Conservation (phyloP, 2,888 invertebrate genomes). For the Drosophila prolongata region DNA sequence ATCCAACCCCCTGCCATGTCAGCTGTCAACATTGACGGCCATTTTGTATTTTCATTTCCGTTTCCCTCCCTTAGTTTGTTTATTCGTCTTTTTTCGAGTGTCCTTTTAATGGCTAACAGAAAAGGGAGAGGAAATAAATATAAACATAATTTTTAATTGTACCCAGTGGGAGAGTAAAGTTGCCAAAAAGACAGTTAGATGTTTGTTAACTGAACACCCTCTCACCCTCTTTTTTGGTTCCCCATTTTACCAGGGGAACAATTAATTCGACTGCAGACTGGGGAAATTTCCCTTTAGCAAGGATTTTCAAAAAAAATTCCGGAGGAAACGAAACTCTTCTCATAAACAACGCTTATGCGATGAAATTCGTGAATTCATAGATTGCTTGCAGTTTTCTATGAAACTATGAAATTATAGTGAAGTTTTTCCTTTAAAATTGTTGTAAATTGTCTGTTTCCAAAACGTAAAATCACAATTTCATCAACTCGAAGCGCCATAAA, state of each 20-base stretch:
- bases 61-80: slow-evolving; percentile 2
- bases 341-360: background rate
- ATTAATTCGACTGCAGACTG: slow-evolving; percentile 29
- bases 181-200: slow-evolving; percentile 43
- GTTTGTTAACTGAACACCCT: slow-evolving; percentile 7
- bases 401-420: no score
- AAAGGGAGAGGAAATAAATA: slow-evolving; percentile 37
- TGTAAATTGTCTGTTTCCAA: no score
- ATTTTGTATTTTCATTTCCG: slow-evolving; percentile 28
- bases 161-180: slow-evolving; percentile 59
- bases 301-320: slow-evolving; percentile 20
- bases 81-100: slow-evolving; percentile 8
- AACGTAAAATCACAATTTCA: background rate
- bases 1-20: slow-evolving; percentile 7
- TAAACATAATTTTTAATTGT: slow-evolving; percentile 73
- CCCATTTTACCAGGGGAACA: slow-evolving; percentile 28
- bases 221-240: background rate
- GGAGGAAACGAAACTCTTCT: background rate
- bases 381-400: no score
- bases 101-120: background rate
- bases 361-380: background rate
- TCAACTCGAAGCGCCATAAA: background rate
- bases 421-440: no score
- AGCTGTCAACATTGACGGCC: slow-evolving; percentile 32
- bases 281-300: slow-evolving; percentile 24